Evolutionary conservation across 2,113 vertebrate species (phyloP).

Genomic region (Rhinogobius similis): DNA sequence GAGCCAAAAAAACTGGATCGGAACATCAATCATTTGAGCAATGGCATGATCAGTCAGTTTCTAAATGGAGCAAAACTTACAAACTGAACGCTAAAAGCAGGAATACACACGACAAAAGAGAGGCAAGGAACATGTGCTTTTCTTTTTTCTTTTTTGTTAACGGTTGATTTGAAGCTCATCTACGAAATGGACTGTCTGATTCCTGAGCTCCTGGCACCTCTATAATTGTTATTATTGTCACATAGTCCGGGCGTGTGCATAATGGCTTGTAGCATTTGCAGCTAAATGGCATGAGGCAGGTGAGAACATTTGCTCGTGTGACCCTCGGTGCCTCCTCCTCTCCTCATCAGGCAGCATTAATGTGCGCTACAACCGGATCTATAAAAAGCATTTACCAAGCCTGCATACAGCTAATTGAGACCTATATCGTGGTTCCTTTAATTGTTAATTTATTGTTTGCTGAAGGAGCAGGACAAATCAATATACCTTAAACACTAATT

Average conservation of each 20-base stretch:
- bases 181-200: constrained; percentile 64
- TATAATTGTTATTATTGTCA: constrained; percentile 70
- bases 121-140: neutral
- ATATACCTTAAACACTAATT: neutral
- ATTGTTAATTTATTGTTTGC: constrained; percentile 1
- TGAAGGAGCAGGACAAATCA: constrained; percentile 4
- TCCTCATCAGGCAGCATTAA: neutral
- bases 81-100: too few species aligned
- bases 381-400: neutral
- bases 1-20: too few species aligned
- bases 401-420: neutral
- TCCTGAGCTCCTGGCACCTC: constrained; percentile 40
- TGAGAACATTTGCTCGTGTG: constrained; percentile 48
- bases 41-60: too few species aligned
- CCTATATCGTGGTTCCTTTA: neutral
- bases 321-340: constrained; percentile 14
- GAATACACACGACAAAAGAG: neutral
- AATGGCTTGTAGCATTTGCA: constrained; percentile 66
- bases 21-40: too few species aligned
- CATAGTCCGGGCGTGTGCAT: constrained; percentile 44
- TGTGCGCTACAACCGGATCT: neutral
- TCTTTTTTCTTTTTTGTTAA: constrained; percentile 3
- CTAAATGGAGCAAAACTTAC: too few species aligned
- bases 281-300: constrained; percentile 59
- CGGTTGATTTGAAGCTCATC: constrained; percentile 61